A percentile compares a stretch with the other conserved stretches of the same genome.
Conservation (phyloP, 1,140 invertebrate genomes). For the Marisa cornuarietis region DNA sequence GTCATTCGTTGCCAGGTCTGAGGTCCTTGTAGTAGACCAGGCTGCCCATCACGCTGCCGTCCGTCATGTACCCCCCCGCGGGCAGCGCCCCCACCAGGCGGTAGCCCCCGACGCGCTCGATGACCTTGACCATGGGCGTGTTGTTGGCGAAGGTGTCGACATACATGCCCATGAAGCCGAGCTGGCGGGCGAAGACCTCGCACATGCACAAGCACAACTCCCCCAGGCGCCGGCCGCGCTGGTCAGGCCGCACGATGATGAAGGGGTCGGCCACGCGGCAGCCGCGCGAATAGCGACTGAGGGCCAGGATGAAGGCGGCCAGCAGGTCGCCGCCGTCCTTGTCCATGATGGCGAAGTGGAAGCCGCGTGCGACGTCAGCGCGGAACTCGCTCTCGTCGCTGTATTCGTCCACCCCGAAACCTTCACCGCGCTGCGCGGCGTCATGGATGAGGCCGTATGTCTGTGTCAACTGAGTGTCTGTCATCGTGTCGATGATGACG, state of each 20-base stretch:
- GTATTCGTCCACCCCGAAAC: constrained; percentile 50
- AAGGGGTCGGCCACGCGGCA: constrained; percentile 44
- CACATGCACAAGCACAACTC: constrained; percentile 36
- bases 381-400: constrained; percentile 42
- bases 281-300: constrained; percentile 49
- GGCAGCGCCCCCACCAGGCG: constrained; percentile 45
- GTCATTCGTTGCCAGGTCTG: constrained; percentile 12
- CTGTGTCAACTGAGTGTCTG: constrained; percentile 40
- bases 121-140: constrained; percentile 39
- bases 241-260: constrained; percentile 39
- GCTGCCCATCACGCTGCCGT: constrained; percentile 39
- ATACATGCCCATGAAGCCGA: constrained; percentile 48
- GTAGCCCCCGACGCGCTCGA: constrained; percentile 40
- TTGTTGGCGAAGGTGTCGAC: constrained; percentile 52
- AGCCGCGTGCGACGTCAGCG: constrained; percentile 36
- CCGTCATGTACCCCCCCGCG: constrained; percentile 42
- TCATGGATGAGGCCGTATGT: constrained; percentile 45
- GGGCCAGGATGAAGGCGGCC: constrained; percentile 45
- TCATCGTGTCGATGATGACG: constrained; percentile 46
- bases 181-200: constrained; percentile 35
- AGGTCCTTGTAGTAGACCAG: constrained; percentile 47
- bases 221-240: constrained; percentile 39
- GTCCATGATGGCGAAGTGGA: constrained; percentile 44
- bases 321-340: constrained; percentile 40
- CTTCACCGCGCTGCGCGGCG: constrained; percentile 38